Evolutionary conservation across 2,888 invertebrate species (phyloP).

Genomic region (Aquatica leii): DNA sequence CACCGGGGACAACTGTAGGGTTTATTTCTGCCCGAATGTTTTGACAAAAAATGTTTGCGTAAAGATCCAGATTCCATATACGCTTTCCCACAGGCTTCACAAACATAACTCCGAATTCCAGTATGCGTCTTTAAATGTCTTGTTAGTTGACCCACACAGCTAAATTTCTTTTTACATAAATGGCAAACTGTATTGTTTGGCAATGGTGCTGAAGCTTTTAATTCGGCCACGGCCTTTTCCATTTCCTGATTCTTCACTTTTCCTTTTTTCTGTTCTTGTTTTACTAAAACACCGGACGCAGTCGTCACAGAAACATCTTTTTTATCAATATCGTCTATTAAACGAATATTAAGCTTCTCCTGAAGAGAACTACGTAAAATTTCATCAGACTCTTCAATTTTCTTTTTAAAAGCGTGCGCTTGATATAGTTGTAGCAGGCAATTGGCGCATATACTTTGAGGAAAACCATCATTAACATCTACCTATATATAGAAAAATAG

Average conservation of each 20-base stretch:
- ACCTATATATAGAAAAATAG: conserved; percentile 11
- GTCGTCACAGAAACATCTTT: too few species aligned
- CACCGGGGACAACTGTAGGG: conserved; percentile 41
- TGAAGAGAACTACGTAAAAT: conserved; percentile 12
- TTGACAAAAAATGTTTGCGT: conserved; percentile 30
- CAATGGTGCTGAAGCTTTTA: conserved; percentile 9
- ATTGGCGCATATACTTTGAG: conserved; percentile 19
- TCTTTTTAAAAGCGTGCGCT: conserved; percentile 22
- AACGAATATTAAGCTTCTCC: too few species aligned
- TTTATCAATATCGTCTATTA: not conserved
- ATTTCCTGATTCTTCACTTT: conserved; percentile 15
- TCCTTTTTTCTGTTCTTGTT: conserved; percentile 4
- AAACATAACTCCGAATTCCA: conserved; percentile 47
- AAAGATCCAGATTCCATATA: conserved; percentile 33
- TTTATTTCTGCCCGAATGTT: conserved; percentile 30
- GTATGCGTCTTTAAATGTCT: conserved; percentile 48
- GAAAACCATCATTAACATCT: conserved; percentile 21
- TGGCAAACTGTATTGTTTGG: conserved; percentile 24
- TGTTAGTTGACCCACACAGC: conserved; percentile 39
- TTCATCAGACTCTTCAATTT: conserved; percentile 20
- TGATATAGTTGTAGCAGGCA: conserved; percentile 15
- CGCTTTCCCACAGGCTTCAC: conserved; percentile 36
- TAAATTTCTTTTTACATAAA: conserved; percentile 37
- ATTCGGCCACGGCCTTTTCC: conserved; percentile 17
- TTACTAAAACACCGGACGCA: too few species aligned